phyloP scores from a whole-genome alignment of 2,113 vertebrate genomes.

The Tupaia chinensis region DNA sequence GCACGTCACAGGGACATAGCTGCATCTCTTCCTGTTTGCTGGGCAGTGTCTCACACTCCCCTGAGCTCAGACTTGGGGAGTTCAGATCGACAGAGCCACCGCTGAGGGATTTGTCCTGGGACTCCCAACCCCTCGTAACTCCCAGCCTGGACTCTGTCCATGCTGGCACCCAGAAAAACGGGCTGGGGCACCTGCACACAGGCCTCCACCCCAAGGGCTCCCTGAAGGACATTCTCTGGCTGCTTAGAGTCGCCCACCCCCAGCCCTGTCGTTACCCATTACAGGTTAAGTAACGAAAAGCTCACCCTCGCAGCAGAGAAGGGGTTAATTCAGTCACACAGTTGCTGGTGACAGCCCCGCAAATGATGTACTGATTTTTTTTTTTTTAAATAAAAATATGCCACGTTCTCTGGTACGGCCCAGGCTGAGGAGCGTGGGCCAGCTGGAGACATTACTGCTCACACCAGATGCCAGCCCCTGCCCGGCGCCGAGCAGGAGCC shows the following conservation, averaged over 20 bases:
- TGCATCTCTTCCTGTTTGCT: fast-evolving
- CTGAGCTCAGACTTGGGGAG: fast-evolving
- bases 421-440: neutral
- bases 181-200: neutral
- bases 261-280: fast-evolving
- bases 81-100: neutral
- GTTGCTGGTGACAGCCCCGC: neutral
- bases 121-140: fast-evolving
- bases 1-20: no score
- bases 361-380: conserved; percentile 49
- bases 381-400: conserved; percentile 49
- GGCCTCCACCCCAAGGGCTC: neutral
- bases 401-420: neutral
- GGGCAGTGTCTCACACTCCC: fast-evolving
- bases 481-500: neutral
- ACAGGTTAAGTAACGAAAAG: fast-evolving
- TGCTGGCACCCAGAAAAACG: fast-evolving
- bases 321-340: neutral
- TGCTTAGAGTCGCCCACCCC: neutral
- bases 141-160: neutral
- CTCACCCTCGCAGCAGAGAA: fast-evolving
- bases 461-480: neutral
- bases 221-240: neutral
- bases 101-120: fast-evolving
- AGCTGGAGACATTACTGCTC: neutral